Evolutionary conservation across 2,113 vertebrate species (phyloP), one percentile per base, ranked within the genome.

Genomic region (Azemiops feae): DNA sequence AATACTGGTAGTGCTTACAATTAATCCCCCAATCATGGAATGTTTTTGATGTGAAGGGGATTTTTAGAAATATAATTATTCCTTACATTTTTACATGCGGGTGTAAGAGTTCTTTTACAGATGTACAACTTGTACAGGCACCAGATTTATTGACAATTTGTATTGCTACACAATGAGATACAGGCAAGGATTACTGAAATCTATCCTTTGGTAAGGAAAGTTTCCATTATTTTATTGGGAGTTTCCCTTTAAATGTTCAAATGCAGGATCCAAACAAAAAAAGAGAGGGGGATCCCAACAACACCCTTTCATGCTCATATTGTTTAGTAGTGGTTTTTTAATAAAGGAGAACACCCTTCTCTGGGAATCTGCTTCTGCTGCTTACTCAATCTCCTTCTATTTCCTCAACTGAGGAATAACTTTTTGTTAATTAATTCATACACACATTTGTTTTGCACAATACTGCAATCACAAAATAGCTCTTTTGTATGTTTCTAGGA

Each of bases 1-100:
- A 97, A 97, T 96, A 96, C 97, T 97, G 96, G 96, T 97, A 96
- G 96, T 95, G 95, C 96, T 97, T 95, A 96, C 96, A 96, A 98
- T 97, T 97, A 98, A 98, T 97, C 96, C 94, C 97, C 95, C 94
- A 95, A 97, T 97, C 97, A 97, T 30, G 9, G 97, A 96, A 97
- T 97, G 96, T 95, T 96, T 98, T 98, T 98, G 97, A 98, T 97
- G 97, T 98, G 92, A 95, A 97, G 96, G 94, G 94, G 95, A 96
- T 97, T 95, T 97, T 97, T 45, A 43, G 27, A 90, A 60, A 45
- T 55, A 81, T 57, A 47, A 55, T 45, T 47, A 81, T 96, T 96
- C 89, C 69, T 95, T 96, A 94, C 91, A 52, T 89, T 0, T 92
- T 69, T 95, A 94, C 95, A 95, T 90, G 94, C 93, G 96, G 97